Conservation (phyloP, 2,888 invertebrate genomes). For the Epinotia bilunana region DNA sequence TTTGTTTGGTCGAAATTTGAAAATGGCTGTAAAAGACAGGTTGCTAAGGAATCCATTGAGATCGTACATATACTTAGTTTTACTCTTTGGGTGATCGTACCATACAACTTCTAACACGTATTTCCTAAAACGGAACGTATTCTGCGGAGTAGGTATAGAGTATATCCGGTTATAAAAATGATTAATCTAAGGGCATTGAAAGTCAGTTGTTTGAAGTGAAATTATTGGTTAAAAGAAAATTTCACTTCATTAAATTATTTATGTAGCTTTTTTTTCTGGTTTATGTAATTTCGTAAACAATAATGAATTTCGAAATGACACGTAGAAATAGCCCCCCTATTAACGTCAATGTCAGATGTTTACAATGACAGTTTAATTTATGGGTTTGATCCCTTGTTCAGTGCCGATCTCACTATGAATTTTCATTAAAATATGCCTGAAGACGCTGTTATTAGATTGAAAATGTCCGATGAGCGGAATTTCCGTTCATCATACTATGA, state of each 20-base stretch:
- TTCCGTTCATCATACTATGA: constrained; percentile 93
- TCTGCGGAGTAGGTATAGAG: background rate
- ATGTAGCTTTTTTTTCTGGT: background rate
- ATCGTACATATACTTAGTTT: background rate
- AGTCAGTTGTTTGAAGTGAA: too few species aligned
- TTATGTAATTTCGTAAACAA: background rate
- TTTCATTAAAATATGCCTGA: constrained; percentile 39
- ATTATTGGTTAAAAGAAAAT: too few species aligned
- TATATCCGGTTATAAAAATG: background rate
- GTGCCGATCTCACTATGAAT: constrained; percentile 27
- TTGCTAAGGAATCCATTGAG: constrained; percentile 26
- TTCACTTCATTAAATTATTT: background rate
- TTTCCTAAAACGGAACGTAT: constrained; percentile 18
- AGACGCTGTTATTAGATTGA: constrained; percentile 41
- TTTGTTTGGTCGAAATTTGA: constrained; percentile 64
- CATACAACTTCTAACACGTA: background rate
- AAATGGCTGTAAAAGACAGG: constrained; percentile 25
- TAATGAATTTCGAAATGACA: background rate
- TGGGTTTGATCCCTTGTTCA: constrained; percentile 23
- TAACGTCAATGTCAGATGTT: constrained; percentile 36
- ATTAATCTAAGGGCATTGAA: background rate
- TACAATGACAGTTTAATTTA: constrained; percentile 26
- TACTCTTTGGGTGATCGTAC: background rate
- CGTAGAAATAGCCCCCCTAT: constrained; percentile 27
- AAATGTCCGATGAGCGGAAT: constrained; percentile 88